Base-by-base conservation (phyloP, 2,113 vertebrate genomes). In the Cettia cetti region DNA sequence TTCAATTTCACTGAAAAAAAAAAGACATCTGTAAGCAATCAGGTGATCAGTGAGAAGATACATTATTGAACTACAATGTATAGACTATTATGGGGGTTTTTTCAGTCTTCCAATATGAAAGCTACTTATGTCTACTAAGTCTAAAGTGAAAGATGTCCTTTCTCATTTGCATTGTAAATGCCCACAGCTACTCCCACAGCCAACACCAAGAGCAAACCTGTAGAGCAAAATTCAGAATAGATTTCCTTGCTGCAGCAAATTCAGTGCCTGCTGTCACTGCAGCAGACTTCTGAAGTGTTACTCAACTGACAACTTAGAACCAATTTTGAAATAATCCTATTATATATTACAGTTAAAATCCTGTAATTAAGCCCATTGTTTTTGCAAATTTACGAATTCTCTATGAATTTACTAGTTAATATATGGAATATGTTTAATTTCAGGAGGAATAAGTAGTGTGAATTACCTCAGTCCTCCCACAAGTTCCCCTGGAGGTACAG, bases 151-250 rank as follows among this genome's bases (percentile, higher is more conserved):
- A 81, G 31, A 78, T 88, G 56, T 63, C 64, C 63, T 80, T 57
- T 54, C 54, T 82, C 44, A 88, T 96, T 81, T 90, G 39, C 76
- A 70, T 81, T 93, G 84, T 82, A 95, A 92, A 92, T 74, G 21
- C 31, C 69, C 24, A 40, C 53, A 82, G 65, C 22, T 78, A 80
- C 88, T 92, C 89, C 72, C 82, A 95, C 86, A 72, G 8, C 47
- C 54, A 89, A 42, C 31, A 72, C 54, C 35, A 82, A 71, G 47
- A 85, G 66, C 69, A 72, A 81, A 81, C 72, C 86, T 85, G 44
- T 87, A 84, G 31, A 91, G 77, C 64, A 61, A 60, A 61, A 60
- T 57, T 61, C 76, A 50, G 82, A 94, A 94, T 59, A 91, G 59
- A 92, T 81, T 88, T 80, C 66, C 54, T 47, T 75, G 70, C 60